Percentiles rank a stretch among this genome's conserved stretches.
phyloP scores from a whole-genome alignment of 2,113 vertebrate genomes.

The Strix uralensis region DNA sequence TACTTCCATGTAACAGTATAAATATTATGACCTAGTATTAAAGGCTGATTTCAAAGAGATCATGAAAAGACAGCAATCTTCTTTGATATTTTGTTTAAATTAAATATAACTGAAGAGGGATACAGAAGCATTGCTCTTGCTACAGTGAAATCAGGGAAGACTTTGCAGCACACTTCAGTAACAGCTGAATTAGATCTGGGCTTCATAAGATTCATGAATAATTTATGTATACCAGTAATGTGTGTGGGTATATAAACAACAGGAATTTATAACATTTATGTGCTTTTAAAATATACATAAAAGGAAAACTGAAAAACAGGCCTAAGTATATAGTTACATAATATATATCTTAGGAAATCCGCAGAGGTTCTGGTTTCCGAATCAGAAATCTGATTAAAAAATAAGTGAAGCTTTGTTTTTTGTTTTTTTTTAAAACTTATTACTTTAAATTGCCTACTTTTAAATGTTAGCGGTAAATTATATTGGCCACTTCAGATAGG shows the following conservation, averaged over 20 bases:
- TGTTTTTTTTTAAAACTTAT: background rate
- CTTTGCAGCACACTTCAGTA: background rate
- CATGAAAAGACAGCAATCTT: background rate
- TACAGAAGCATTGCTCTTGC: background rate
- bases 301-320: background rate
- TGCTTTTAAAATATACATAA: background rate
- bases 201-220: background rate
- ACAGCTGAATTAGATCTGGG: background rate
- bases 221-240: background rate
- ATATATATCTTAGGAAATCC: background rate
- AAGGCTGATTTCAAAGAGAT: slow-evolving; percentile 34
- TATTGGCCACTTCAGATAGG: background rate
- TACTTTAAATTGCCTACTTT: background rate
- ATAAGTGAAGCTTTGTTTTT: background rate
- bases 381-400: background rate
- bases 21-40: background rate
- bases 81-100: slow-evolving; percentile 39
- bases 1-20: background rate
- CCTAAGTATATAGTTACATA: background rate
- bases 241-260: background rate
- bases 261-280: background rate
- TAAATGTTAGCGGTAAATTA: background rate
- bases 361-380: background rate
- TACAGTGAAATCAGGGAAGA: background rate
- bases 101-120: background rate